Evolutionary conservation across 2,888 invertebrate species (phyloP), one percentile per base, ranked within the genome.

Genomic region (Pristionchus mayeri): DNA sequence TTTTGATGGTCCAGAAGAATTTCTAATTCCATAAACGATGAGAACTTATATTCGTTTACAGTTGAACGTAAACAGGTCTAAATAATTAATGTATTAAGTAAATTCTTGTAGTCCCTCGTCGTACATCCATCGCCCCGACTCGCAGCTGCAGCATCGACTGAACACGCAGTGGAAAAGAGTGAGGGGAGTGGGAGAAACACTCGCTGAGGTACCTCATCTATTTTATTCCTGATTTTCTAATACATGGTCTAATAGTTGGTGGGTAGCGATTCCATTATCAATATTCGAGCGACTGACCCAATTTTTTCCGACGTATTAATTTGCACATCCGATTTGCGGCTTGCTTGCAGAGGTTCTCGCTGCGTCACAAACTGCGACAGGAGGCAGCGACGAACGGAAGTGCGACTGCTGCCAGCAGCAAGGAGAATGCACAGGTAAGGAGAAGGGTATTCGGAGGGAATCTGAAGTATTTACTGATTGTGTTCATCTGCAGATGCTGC

Each of bases 401-500:
- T 18, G 48, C 24, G 2, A 11, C 78, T 18, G 0, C 50, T 18
- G 27, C 50, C n/a, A 75, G 18, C 24, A 78, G 24, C 2, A 48
- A 78, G 78, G 52, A 78, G 34, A 78, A 30, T 34, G 37, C 24
- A 24, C 50, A 78, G 78, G 78, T 78, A 75, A 40, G 24, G 44
- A 27, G 27, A 48, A 16, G 50, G 50, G 50, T 27, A 48, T 4
- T 78, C n/a, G n/a, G 67, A 63, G 63, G 34, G 11, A 16, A 34
- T 34, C 63, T 3, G 30, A 34, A 63, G 40, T 1, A 71, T 18
- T 9, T 57, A 57, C 57, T 9, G n/a, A n/a, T n/a, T n/a, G n/a
- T n/a, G 30, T 27, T 60, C 1, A 16, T 18, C 2, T 63, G 30
- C 71, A 76, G 76, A 76, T 86, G 71, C 84, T 89, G 2, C 81